These are phyloP conservation scores for Podarcis raffonei DNA, from an alignment of 2,113 vertebrate genomes.

Conservation along the genomic window DNA sequence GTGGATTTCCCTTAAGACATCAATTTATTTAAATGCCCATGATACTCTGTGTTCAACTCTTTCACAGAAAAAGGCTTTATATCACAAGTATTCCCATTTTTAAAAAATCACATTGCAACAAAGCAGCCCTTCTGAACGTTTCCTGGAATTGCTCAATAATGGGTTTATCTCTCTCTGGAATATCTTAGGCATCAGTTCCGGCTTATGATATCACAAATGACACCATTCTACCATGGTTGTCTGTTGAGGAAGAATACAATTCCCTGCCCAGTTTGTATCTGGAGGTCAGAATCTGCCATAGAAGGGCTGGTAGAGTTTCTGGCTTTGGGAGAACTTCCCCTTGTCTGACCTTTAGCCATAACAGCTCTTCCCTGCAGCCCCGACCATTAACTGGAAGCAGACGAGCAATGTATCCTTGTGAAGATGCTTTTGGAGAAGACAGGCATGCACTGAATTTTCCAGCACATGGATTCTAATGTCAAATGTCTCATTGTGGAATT, in stretches of 20 bases:
- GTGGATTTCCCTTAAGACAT: neutral
- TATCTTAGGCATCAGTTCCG: neutral
- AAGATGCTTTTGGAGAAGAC: neutral
- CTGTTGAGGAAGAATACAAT: neutral
- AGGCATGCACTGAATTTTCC: neutral
- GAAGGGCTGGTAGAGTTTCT: neutral
- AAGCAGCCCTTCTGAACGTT: conserved; percentile 16
- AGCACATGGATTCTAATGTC: neutral
- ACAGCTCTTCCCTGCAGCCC: neutral
- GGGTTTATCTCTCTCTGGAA: neutral
- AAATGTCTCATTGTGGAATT: neutral
- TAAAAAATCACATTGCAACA: neutral
- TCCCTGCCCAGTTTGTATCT: neutral
- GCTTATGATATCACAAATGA: neutral
- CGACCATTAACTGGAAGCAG: neutral
- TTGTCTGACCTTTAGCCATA: neutral
- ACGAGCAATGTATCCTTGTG: neutral
- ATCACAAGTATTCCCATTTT: neutral
- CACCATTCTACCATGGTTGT: neutral
- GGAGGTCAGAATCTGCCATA: neutral
- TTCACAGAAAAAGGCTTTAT: neutral
- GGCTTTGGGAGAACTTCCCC: neutral
- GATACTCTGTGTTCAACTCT: neutral
- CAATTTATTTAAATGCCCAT: neutral
- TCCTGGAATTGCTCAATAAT: conserved; percentile 1